Conservation (phyloP, 2,888 invertebrate genomes). For the Agrotis segetum region DNA sequence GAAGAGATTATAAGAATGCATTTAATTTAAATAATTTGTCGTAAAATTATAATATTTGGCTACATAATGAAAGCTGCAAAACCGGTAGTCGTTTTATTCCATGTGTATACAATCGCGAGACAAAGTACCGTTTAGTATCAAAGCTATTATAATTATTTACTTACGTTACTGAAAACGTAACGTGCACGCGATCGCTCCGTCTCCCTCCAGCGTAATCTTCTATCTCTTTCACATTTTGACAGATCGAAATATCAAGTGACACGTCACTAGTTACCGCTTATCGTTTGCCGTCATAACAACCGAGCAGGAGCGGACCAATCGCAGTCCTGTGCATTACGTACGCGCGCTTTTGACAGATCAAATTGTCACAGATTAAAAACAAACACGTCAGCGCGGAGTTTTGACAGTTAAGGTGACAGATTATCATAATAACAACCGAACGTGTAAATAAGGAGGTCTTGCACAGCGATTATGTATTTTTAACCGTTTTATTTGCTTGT, state of each 20-base stretch:
- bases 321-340: slow-evolving; percentile 28
- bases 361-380: slow-evolving; percentile 55
- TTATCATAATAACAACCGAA: slow-evolving; percentile 37
- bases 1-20: slow-evolving; percentile 14
- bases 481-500: slow-evolving; percentile 66
- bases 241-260: slow-evolving; percentile 82
- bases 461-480: slow-evolving; percentile 43
- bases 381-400: slow-evolving; percentile 41
- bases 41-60: background rate
- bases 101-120: slow-evolving; percentile 26
- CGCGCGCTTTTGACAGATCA: slow-evolving; percentile 65
- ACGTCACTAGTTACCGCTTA: slow-evolving; percentile 68
- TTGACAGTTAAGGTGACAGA: slow-evolving; percentile 51
- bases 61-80: background rate
- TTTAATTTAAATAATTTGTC: slow-evolving; percentile 41
- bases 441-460: slow-evolving; percentile 37
- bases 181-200: slow-evolving; percentile 65
- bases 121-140: slow-evolving; percentile 33
- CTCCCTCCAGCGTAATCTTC: slow-evolving; percentile 71
- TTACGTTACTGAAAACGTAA: slow-evolving; percentile 64
- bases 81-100: background rate
- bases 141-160: slow-evolving; percentile 60
- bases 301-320: slow-evolving; percentile 54
- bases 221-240: slow-evolving; percentile 85
- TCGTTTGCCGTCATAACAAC: slow-evolving; percentile 65